Conservation (phyloP, 1,140 invertebrate species). For the Meloidogyne floridensis region DNA sequence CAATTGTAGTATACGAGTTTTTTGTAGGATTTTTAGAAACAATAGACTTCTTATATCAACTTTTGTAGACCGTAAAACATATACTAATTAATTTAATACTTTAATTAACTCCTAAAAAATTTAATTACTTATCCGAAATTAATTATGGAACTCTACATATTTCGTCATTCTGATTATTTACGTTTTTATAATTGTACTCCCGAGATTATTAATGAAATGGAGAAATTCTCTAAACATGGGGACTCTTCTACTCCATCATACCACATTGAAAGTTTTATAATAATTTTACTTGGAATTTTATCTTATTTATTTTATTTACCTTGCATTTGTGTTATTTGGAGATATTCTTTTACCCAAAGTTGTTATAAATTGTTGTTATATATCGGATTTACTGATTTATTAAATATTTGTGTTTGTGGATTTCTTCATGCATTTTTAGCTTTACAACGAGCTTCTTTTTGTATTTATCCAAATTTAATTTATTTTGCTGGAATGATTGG, state of each 20-base stretch:
- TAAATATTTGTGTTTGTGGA: constrained; percentile 32
- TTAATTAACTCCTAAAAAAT: too few species aligned
- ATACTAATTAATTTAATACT: too few species aligned
- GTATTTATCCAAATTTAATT: constrained; percentile 14
- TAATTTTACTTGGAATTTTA: not conserved
- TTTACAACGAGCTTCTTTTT: constrained; percentile 10
- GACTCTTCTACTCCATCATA: not conserved
- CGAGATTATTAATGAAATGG: not conserved
- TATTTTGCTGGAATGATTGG: constrained; percentile 11
- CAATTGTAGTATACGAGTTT: too few species aligned
- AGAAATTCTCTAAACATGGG: not conserved
- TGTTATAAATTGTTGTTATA: constrained; percentile 34
- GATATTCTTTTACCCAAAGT: not conserved
- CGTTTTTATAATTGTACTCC: not conserved
- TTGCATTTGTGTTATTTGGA: not conserved
- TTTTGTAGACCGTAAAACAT: too few species aligned
- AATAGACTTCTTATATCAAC: too few species aligned
- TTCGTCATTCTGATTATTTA: not conserved
- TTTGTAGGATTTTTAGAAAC: too few species aligned
- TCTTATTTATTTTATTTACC: not conserved
- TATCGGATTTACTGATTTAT: constrained; percentile 32
- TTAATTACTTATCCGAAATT: too few species aligned
- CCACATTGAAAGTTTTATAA: not conserved
- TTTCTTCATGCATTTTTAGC: constrained; percentile 15
- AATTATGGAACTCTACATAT: not conserved